phyloP scores from a whole-genome alignment of 1,140 invertebrate genomes.

The Drosophila fuyamai region DNA sequence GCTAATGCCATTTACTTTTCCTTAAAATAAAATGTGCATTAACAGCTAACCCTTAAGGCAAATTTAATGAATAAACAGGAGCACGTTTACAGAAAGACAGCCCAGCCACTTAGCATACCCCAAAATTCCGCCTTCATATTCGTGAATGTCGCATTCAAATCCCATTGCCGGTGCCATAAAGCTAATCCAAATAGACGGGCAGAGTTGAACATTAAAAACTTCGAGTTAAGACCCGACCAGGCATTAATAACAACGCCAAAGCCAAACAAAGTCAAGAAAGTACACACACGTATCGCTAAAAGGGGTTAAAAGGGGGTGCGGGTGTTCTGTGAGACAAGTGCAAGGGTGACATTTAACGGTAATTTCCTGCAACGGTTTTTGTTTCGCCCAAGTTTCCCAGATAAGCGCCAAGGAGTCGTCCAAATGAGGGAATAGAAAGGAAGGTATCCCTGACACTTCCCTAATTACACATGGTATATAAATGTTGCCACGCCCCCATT shows the following conservation, averaged over 20 bases:
- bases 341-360: conserved; percentile 73
- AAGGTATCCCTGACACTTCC: conserved; percentile 57
- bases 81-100: neutral
- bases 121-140: neutral
- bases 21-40: no score
- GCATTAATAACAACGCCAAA: conserved; percentile 51
- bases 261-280: conserved; percentile 41
- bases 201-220: conserved; percentile 42
- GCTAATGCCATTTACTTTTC: no score
- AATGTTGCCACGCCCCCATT: conserved; percentile 45
- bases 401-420: conserved; percentile 53
- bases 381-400: conserved; percentile 50
- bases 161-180: conserved; percentile 10
- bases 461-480: conserved; percentile 77
- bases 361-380: conserved; percentile 66
- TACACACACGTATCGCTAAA: conserved; percentile 23
- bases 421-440: conserved; percentile 43
- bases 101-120: neutral
- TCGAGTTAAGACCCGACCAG: conserved; percentile 26
- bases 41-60: no score
- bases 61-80: neutral
- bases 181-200: conserved; percentile 38
- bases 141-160: conserved; percentile 3
- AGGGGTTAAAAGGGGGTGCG: conserved; percentile 6
- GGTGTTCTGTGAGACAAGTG: conserved; percentile 39